Evolutionary conservation across 2,888 invertebrate species (phyloP).

Genomic region (Caenorhabditis sp.): DNA sequence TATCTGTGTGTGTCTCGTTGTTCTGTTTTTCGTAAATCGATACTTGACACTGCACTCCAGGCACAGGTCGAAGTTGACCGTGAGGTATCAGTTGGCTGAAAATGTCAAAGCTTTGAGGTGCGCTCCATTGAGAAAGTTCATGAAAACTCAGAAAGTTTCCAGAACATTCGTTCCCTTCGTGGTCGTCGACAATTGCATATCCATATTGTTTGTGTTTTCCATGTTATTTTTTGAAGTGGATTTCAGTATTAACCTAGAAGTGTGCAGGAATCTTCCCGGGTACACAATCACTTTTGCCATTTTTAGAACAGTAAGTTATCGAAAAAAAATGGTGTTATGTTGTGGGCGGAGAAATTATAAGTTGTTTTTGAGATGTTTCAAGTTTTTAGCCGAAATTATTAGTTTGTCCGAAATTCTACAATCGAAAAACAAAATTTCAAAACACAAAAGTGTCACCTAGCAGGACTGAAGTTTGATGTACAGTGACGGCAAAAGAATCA

Average conservation of each 20-base stretch:
- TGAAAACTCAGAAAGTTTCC: conserved; percentile 11
- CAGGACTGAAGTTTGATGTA: too few species aligned
- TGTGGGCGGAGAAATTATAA: background rate
- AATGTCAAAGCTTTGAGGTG: conserved; percentile 65
- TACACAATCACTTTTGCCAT: conserved; percentile 55
- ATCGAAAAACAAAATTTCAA: too few species aligned
- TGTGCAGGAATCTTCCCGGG: conserved; percentile 35
- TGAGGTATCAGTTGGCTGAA: conserved; percentile 63
- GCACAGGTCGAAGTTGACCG: conserved; percentile 52
- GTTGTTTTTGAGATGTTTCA: background rate
- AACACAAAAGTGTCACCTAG: too few species aligned
- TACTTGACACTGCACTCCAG: conserved; percentile 53
- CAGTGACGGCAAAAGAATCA: too few species aligned
- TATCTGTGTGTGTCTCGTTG: conserved; percentile 51
- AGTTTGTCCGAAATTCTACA: too few species aligned
- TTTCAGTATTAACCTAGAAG: conserved; percentile 56
- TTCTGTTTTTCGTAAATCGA: conserved; percentile 60
- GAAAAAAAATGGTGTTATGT: too few species aligned
- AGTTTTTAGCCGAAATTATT: too few species aligned
- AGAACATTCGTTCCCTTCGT: conserved; percentile 68
- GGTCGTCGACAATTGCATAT: conserved; percentile 63
- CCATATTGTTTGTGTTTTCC: conserved; percentile 60
- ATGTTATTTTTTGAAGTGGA: conserved; percentile 59
- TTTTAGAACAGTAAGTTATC: conserved; percentile 58
- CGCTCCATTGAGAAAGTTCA: background rate